A percentile compares a stretch with the other conserved stretches of the same genome.
phyloP scores from a whole-genome alignment of 2,113 vertebrate genomes.

The Addax nasomaculatus region DNA sequence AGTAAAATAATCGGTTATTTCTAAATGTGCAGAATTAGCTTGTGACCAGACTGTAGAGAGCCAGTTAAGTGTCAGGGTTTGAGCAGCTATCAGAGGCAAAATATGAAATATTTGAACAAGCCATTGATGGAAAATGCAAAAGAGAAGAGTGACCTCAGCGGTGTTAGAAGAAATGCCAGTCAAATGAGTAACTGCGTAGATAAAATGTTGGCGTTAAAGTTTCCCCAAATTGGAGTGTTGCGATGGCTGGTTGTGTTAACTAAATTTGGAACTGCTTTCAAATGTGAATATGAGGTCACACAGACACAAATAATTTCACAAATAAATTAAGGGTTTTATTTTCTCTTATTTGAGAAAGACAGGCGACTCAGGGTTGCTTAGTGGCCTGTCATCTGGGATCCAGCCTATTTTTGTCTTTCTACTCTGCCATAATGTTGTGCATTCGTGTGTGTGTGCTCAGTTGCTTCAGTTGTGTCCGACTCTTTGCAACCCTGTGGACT shows the following conservation, averaged over 20 bases:
- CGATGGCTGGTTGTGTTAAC: background rate
- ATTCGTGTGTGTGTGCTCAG: rapidly evolving
- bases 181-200: background rate
- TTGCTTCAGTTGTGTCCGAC: background rate
- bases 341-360: background rate
- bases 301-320: background rate
- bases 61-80: background rate
- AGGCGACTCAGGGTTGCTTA: background rate
- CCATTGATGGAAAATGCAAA: background rate
- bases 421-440: background rate
- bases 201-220: background rate
- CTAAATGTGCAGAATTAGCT: slow-evolving; percentile 35
- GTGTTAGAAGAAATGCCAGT: background rate
- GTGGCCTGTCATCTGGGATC: background rate
- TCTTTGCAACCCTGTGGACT: background rate
- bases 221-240: background rate
- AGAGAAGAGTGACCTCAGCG: background rate
- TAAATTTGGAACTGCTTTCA: background rate
- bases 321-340: background rate
- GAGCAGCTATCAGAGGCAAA: background rate
- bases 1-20: slow-evolving; percentile 6
- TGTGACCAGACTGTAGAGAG: background rate
- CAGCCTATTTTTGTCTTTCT: background rate
- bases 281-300: background rate
- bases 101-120: background rate